Base-by-base conservation (phyloP, 2,888 invertebrate species). In the Helobdella robusta region DNA sequence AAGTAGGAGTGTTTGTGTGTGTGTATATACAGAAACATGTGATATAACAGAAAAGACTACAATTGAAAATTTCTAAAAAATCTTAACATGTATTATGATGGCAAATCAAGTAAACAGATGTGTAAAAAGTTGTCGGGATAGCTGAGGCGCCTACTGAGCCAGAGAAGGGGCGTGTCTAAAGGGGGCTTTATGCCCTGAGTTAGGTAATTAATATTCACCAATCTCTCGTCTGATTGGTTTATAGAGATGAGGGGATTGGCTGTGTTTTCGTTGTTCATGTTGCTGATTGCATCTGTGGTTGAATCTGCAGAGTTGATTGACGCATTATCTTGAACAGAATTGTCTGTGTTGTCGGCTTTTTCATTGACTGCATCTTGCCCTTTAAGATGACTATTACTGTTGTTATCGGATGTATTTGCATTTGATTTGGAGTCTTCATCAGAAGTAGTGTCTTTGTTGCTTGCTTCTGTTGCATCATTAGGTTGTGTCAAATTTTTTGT, bases 51-150 rank as follows among this genome's bases (percentile, higher is more conserved):
- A 25, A 48, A n/a, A 46, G n/a, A 48, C 23, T n/a, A 5, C 15
- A 20, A 23, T 2, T 15, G 48, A 18, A 20, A 48, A 25, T 15
- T 48, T 48, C 6, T 1, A 4, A 1, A 25, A 25, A 20, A 15
- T 18, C 28, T 40, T 20, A 48, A 11, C 18, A 18, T 62, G 1
- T 20, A 23, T 48, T 54, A 36, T 48, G n/a, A 15, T 48, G 15
- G 66, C 25, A 50, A 18, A 58, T 67, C 52, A 2, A 66, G 28
- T 11, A 76, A 44, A 70, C 76, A 77, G 65, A 95, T 83, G 83
- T 98, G 97, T 70, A 98, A 82, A 81, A 98, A 98, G 82, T 98
- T 98, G 80, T 98, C 98, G 0, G 97, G 94, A 81, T 95, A 94
- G 79, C 94, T 92, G 75, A 98, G 83, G 80, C 97, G 95, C 81